Evolutionary conservation across 2,888 invertebrate genomes (phyloP).

Genomic region (Cheilosia urbana): DNA sequence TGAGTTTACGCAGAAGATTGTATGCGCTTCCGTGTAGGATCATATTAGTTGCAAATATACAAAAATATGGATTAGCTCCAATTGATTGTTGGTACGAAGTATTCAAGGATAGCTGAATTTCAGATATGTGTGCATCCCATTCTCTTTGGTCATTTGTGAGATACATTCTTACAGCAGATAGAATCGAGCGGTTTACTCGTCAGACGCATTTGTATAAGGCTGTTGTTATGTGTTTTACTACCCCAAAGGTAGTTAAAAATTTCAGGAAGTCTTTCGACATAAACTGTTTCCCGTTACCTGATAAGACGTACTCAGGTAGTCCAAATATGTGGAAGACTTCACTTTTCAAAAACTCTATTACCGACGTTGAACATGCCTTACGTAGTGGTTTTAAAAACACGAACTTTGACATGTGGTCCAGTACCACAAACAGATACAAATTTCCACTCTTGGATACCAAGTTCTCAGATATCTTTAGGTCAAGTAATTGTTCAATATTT

Average conservation of each 20-base stretch:
- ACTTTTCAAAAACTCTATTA: too few relatives aligned
- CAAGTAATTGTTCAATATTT: too few relatives aligned
- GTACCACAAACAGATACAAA: too few relatives aligned
- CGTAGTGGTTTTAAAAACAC: too few relatives aligned
- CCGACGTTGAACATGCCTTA: too few relatives aligned
- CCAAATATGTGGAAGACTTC: too few relatives aligned
- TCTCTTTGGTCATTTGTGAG: background rate
- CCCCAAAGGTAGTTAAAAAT: slow-evolving; percentile 48
- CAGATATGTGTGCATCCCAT: background rate
- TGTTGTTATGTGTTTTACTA: slow-evolving; percentile 69
- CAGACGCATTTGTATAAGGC: slow-evolving; percentile 79
- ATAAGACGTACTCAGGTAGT: too few relatives aligned
- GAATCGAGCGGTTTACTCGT: slow-evolving; percentile 78
- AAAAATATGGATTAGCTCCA: slow-evolving; percentile 56
- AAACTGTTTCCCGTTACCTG: too few relatives aligned
- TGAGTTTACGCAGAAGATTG: slow-evolving; percentile 1
- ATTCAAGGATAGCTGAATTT: background rate
- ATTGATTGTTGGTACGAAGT: background rate
- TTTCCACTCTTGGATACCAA: too few relatives aligned
- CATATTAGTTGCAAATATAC: slow-evolving; percentile 5
- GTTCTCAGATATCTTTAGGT: too few relatives aligned
- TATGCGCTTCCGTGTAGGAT: slow-evolving; percentile 2
- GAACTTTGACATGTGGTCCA: too few relatives aligned
- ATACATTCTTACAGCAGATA: slow-evolving; percentile 75
- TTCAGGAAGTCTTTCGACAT: too few relatives aligned